Conservation (phyloP, 1,140 invertebrate species). For the Drosophila pseudoananassae region DNA sequence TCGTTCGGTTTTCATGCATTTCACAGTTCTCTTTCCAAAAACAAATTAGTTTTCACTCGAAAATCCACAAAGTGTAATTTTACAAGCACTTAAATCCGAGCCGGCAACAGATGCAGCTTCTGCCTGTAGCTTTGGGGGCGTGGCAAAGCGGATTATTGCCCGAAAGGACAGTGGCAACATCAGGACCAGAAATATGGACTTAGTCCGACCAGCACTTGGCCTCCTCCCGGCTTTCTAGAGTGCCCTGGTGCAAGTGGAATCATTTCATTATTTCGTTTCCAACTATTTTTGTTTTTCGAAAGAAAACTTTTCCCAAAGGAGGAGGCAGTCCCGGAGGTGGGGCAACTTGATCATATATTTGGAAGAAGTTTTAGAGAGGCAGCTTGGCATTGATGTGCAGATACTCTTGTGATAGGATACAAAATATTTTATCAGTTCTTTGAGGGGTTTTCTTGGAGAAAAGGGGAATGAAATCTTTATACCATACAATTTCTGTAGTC, state of each 20-base stretch:
- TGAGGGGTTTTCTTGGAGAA: too few relatives aligned
- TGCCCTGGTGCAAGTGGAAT: constrained; percentile 48
- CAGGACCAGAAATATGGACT: constrained; percentile 13
- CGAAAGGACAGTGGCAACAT: constrained; percentile 30
- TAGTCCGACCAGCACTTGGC: constrained; percentile 60
- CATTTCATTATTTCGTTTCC: constrained; percentile 38
- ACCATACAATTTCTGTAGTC: too few relatives aligned
- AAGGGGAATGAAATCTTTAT: too few relatives aligned
- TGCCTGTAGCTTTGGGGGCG: constrained; percentile 27
- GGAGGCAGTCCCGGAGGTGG: not conserved
- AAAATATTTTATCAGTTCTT: too few relatives aligned
- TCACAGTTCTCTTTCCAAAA: constrained; percentile 24
- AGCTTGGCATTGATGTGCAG: constrained; percentile 10
- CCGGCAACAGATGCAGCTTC: constrained; percentile 17
- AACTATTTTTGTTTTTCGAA: constrained; percentile 5
- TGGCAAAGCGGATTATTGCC: constrained; percentile 72
- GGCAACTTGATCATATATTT: constrained; percentile 19
- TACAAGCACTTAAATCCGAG: constrained; percentile 70
- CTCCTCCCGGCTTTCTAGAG: constrained; percentile 15
- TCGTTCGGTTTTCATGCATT: constrained; percentile 1
- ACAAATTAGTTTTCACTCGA: constrained; percentile 69
- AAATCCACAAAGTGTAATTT: constrained; percentile 77
- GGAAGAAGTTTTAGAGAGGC: constrained; percentile 16
- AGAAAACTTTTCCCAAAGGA: constrained; percentile 24
- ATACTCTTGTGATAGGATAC: not conserved